A percentile compares a stretch with the other conserved stretches of the same genome.
Evolutionary conservation across 2,888 invertebrate genomes (phyloP).

Genomic region (Drosophila putrida): DNA sequence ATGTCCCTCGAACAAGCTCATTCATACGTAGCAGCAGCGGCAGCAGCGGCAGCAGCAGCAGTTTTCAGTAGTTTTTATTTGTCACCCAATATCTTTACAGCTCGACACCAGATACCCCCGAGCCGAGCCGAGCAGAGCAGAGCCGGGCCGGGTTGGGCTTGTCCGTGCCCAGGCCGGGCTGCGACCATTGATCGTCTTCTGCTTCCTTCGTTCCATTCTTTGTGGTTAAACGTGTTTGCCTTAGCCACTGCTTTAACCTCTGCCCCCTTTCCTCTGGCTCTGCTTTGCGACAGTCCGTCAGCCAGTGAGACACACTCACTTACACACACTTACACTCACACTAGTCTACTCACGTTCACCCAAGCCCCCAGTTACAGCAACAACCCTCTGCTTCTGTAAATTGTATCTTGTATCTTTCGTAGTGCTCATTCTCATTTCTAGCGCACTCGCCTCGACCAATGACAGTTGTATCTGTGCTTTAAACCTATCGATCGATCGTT

Average conservation of each 20-base stretch:
- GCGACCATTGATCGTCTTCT: conserved; percentile 76
- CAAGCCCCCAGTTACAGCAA: conserved; percentile 10
- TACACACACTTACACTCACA: not conserved
- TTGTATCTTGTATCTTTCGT: conserved; percentile 39
- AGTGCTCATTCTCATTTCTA: conserved; percentile 50
- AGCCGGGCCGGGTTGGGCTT: conserved; percentile 13
- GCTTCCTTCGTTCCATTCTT: conserved; percentile 77
- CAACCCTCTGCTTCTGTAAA: conserved; percentile 54
- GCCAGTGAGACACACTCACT: conserved; percentile 37
- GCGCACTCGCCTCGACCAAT: conserved; percentile 54
- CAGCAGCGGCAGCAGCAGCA: conserved; percentile 38
- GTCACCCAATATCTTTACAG: conserved; percentile 84
- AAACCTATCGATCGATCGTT: conserved; percentile 61
- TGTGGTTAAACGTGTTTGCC: conserved; percentile 76
- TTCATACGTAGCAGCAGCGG: conserved; percentile 70
- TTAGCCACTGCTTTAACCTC: conserved; percentile 21
- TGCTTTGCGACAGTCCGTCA: conserved; percentile 39
- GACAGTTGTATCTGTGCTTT: conserved; percentile 48
- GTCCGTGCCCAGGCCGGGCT: conserved; percentile 20
- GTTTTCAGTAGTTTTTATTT: conserved; percentile 83
- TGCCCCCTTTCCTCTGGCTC: conserved; percentile 1
- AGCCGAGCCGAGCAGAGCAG: conserved; percentile 24
- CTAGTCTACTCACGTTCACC: conserved; percentile 1
- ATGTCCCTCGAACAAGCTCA: conserved; percentile 58
- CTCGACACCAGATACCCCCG: conserved; percentile 80